A percentile compares a stretch with the other conserved stretches of the same genome.
Conservation (phyloP, 2,888 invertebrate species). For the Orchestes rusci region DNA sequence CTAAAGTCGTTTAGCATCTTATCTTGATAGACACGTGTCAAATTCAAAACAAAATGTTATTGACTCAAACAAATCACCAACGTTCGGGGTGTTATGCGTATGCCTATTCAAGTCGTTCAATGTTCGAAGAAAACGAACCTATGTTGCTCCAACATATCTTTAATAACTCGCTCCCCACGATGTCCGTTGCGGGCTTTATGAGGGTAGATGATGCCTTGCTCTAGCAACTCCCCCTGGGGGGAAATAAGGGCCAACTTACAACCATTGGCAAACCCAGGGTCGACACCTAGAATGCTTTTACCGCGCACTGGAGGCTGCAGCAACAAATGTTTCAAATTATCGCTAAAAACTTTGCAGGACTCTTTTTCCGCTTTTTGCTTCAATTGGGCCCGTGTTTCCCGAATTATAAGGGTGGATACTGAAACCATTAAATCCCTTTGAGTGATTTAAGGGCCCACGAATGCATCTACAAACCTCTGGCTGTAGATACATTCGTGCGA, state of each 20-base stretch:
- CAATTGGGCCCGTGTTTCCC: conserved; percentile 66
- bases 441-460: background rate
- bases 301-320: conserved; percentile 75
- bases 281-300: conserved; percentile 73
- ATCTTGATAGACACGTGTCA: too few relatives aligned
- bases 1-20: too few relatives aligned
- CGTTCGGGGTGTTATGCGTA: background rate
- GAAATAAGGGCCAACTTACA: conserved; percentile 84
- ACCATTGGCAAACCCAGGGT: conserved; percentile 84
- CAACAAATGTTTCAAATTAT: conserved; percentile 77
- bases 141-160: conserved; percentile 51
- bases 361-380: conserved; percentile 71
- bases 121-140: conserved; percentile 46
- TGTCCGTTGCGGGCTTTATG: conserved; percentile 39
- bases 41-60: too few relatives aligned
- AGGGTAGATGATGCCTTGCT: conserved; percentile 63
- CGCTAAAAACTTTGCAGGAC: conserved; percentile 77
- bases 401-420: conserved; percentile 59
- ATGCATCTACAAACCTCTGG: too few relatives aligned
- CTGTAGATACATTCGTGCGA: too few relatives aligned
- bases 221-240: conserved; percentile 61
- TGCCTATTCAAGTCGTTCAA: background rate
- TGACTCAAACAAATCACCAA: too few relatives aligned
- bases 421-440: conserved; percentile 27
- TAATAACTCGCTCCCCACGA: conserved; percentile 42